Percentiles rank a stretch among this genome's conserved stretches.
These are phyloP conservation scores for Ceratina japonica DNA, from an alignment of 1,140 invertebrate genomes.

Conservation along the genomic window DNA sequence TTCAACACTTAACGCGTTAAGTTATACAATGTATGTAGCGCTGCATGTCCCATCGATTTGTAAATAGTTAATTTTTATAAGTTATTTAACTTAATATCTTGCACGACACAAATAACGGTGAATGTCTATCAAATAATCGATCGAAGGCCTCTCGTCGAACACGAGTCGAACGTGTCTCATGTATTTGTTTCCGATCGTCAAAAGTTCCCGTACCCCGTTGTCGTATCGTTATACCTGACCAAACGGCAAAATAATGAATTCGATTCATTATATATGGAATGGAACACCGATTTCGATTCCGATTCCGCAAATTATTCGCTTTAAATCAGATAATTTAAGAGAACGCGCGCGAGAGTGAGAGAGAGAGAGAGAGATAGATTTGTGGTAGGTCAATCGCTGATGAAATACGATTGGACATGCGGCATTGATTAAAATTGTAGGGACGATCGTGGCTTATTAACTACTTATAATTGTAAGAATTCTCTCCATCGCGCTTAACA, in stretches of 20 bases:
- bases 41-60: conserved; percentile 77
- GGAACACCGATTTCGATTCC: neutral
- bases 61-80: conserved; percentile 78
- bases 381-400: conserved; percentile 50
- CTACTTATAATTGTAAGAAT: conserved; percentile 65
- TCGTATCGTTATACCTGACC: neutral
- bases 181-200: conserved; percentile 34
- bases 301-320: neutral
- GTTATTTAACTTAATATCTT: conserved; percentile 75
- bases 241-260: conserved; percentile 13
- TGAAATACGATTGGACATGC: conserved; percentile 69
- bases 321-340: too few species aligned
- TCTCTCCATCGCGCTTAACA: conserved; percentile 47
- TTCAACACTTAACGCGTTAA: conserved; percentile 63
- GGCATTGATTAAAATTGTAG: conserved; percentile 63
- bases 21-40: conserved; percentile 60
- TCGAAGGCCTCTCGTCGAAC: conserved; percentile 35
- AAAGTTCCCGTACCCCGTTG: conserved; percentile 21
- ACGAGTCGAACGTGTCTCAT: neutral
- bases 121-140: conserved; percentile 52
- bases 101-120: conserved; percentile 49
- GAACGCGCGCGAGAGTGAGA: too few species aligned
- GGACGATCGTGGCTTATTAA: conserved; percentile 69
- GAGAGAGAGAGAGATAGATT: too few species aligned
- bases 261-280: conserved; percentile 8